Evolutionary conservation across 35 echinoderm and acorn worm species (phyloP), one percentile per base, ranked within the genome.

Genomic region (Eucidaris tribuloides): DNA sequence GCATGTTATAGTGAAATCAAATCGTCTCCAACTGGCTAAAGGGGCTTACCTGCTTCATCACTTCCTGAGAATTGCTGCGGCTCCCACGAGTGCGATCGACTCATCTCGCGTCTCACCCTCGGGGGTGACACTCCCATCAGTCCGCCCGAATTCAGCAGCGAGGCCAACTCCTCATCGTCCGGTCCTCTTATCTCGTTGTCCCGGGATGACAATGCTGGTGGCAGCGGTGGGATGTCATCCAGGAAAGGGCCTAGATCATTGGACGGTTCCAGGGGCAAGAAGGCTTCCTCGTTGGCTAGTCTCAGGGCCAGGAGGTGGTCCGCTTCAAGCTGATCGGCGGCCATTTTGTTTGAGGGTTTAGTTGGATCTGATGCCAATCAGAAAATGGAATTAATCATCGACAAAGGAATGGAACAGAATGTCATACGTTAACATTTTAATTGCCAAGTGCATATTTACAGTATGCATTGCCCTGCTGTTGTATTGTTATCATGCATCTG

Each of bases 271-370:
- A 24, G 24, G 22, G 13, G 36, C 24, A 44, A 24, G 60, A 23
- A 37, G 37, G 18, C 30, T 7, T 83, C 81, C 7, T 79, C 82
- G 18, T 91, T 65, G 32, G 91, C 79, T 31, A 93, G 79, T 35
- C 63, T 65, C 52, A 88, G 52, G 29, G 91, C 91, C 5, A 88
- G 30, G 5, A 62, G 43, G 7, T 44, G 70, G 77, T 93, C 91
- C 7, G 80, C 46, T 29, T 93, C 79, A 42, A 83, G 71, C 28
- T 84, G 91, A 15, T 81, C 57, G 36, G 32, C 78, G n/a, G 46
- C 42, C 5, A 40, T 27, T 19, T 33, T 74, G 68, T 74, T 74
- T 9, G 68, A 74, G 2, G 15, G 68, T 40, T 74, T 74, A 42
- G 68, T 74, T 25, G 68, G 24, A 74, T 74, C 68, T 74, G 38